Evolutionary conservation across 2,113 vertebrate species (phyloP).

Genomic region (Ariopsis seemanni): DNA sequence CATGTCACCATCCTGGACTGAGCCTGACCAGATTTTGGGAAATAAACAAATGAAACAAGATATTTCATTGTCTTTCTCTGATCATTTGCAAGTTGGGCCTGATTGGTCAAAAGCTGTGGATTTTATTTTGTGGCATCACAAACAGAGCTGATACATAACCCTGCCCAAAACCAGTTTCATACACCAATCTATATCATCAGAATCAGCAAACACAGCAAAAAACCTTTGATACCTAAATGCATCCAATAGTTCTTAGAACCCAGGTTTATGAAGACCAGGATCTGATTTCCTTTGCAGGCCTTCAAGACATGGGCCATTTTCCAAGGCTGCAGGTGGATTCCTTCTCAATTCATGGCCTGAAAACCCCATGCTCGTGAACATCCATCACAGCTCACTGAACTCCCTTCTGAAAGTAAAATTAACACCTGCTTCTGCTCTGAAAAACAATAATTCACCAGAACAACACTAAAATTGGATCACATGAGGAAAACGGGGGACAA

Average conservation of each 20-base stretch:
- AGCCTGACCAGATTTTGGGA: background rate
- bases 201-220: background rate
- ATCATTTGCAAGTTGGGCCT: background rate
- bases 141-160: background rate
- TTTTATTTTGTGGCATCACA: background rate
- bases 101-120: background rate
- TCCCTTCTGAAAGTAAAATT: conserved; percentile 83
- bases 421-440: conserved; percentile 71
- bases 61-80: background rate
- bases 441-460: too few species aligned
- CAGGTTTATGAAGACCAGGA: background rate
- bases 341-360: conserved; percentile 61
- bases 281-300: background rate
- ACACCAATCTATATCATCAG: background rate
- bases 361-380: conserved; percentile 65
- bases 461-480: too few species aligned
- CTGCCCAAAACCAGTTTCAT: background rate
- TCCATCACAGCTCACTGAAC: conserved; percentile 77
- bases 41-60: background rate
- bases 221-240: background rate
- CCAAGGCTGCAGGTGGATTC: conserved; percentile 59
- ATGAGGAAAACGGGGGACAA: background rate
- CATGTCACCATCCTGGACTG: background rate
- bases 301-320: conserved; percentile 13
- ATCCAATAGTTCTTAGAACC: background rate